phyloP scores from a whole-genome alignment of 2,888 invertebrate genomes.

The Autographa pulchrina region DNA sequence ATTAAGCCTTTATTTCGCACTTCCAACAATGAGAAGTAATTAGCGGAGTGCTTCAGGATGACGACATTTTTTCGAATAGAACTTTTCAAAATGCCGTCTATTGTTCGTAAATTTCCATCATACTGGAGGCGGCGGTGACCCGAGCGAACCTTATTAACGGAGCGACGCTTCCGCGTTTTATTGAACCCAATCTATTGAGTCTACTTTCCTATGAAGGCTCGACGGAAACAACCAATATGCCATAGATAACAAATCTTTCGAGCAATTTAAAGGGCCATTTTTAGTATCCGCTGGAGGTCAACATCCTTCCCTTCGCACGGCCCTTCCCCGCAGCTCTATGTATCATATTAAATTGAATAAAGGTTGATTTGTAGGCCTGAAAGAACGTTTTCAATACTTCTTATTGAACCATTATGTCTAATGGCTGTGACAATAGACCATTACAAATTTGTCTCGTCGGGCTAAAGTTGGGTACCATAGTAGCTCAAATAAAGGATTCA shows the following conservation, averaged over 20 bases:
- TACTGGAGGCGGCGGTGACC: slow-evolving; percentile 63
- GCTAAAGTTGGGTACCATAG: slow-evolving; percentile 50
- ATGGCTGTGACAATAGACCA: slow-evolving; percentile 86
- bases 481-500: slow-evolving; percentile 55
- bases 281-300: slow-evolving; percentile 86
- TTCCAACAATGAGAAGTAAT: slow-evolving; percentile 83
- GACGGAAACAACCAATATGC: slow-evolving; percentile 80
- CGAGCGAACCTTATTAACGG: slow-evolving; percentile 76
- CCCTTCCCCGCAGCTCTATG: slow-evolving; percentile 65
- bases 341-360: slow-evolving; percentile 79
- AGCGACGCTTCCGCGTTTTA: slow-evolving; percentile 58
- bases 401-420: slow-evolving; percentile 86
- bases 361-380: slow-evolving; percentile 82
- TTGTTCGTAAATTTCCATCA: slow-evolving; percentile 76
- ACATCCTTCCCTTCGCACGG: slow-evolving; percentile 81
- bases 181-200: slow-evolving; percentile 62
- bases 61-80: slow-evolving; percentile 70
- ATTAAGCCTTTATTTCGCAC: slow-evolving; percentile 82
- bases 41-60: slow-evolving; percentile 74
- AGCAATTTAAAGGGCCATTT: slow-evolving; percentile 84
- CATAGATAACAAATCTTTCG: slow-evolving; percentile 79
- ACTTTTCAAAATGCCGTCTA: slow-evolving; percentile 66
- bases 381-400: slow-evolving; percentile 86
- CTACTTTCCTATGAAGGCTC: slow-evolving; percentile 66
- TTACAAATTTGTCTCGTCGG: slow-evolving; percentile 85